Base-by-base conservation (phyloP, 2,888 invertebrate genomes). In the Malachius bipustulatus region DNA sequence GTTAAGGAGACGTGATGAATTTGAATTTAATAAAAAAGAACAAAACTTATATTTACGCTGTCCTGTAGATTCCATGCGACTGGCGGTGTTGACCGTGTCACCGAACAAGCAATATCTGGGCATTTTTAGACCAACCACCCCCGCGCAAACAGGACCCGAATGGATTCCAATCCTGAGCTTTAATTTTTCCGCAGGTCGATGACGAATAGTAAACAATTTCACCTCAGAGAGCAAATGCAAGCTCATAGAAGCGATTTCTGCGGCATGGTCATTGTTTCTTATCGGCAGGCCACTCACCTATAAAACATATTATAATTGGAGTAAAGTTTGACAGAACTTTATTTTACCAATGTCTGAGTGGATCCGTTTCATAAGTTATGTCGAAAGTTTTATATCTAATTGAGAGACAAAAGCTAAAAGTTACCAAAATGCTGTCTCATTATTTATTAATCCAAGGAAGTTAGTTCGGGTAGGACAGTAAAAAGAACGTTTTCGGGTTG, bases 221-320 rank as follows among this genome's bases (percentile, higher is more conserved):
- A 93, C 82, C 32, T 84, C 82, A 16, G 81, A 74, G 27, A 94
- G 67, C 35, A 96, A 67, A 45, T 84, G 82, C 35, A 94, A 62
- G 1, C 91, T 90, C 90, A 94, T 91, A 6, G 88, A 80, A 8
- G 90, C 89, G 46, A 94, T 84, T 66, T 94, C 93, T 2, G 84
- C 83, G 1, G 93, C 94, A 61, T 96, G 94, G 36, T 78, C 69
- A 52, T 82, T 80, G 59, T 91, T 93, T 39, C 84, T 73, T 36
- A 88, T 75, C 0, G 94, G 94, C 26, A 94, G 66, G 1, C 94
- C 94, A 14, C 82, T 83, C 15, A 84, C 83, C 78, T 82, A 46
- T 6, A 44, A 45, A 40, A 40, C n/a, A n/a, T n/a, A n/a, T n/a
- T n/a, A n/a, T n/a, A n/a, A n/a, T n/a, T n/a, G n/a, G n/a, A n/a